Base-by-base conservation (phyloP, 2,797 vertebrate species). In the Champsocephalus esox region DNA sequence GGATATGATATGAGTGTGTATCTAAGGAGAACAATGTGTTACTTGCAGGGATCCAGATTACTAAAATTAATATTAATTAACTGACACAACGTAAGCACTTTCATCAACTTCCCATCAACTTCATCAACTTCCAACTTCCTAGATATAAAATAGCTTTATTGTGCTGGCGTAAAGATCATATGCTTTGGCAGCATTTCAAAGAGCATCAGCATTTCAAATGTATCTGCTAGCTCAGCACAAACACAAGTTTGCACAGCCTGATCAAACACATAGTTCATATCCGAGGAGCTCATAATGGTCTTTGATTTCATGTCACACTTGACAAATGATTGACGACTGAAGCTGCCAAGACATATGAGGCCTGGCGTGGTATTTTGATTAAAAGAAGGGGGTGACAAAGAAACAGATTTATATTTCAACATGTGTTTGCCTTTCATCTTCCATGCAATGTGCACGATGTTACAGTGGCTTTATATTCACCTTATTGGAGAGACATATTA, bases 101-200 rank as follows among this genome's bases (percentile, higher is more conserved):
- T 80, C 72, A 79, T 81, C 71, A 88, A 65, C 54, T 28, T 84
- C 65, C 61, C 19, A 19, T 19, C 19, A 19, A 19, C 19, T 88
- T 80, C 72, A 79, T 81, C 71, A 88, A 65, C 54, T 28, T 84
- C 65, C 61, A 19, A 19, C 19, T 19, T 19, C 19, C 19, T 19
- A 19, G 28, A 68, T 44, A 76, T 86, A 73, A 84, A 87, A 59
- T 7, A 77, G 58, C 74, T 88, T 80, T 85, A 70, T 80, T 85
- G 69, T 82, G 19, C 66, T 66, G 54, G 70, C 19, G 32, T 73
- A 13, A 55, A 66, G 65, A 83, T 89, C 75, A 75, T 80, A 84
- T 87, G 59, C 49, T 66, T 70, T 92, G 90, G 92, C 86, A 81
- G 64, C 76, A 62, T 87, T 89, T 92, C 90, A 93, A 89, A 93